Percentiles rank a stretch among this genome's conserved stretches.
phyloP scores from a whole-genome alignment of 2,888 invertebrate species.

The Cryptosula pallasiana region DNA sequence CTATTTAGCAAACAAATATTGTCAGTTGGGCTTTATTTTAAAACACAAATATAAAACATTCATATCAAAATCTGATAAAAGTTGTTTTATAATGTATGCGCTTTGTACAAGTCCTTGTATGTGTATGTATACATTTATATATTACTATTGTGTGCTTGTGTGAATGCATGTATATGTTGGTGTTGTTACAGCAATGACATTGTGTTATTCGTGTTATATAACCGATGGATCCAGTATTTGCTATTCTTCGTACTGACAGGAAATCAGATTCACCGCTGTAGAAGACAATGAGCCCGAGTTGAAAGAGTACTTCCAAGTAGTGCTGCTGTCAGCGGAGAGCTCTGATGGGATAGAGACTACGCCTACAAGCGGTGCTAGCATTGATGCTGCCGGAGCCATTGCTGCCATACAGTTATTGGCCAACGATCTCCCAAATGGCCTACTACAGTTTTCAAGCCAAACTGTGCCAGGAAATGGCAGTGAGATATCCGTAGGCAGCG shows the following conservation, averaged over 20 bases:
- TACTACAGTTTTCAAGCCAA: constrained; percentile 42
- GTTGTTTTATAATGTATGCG: too few relatives aligned
- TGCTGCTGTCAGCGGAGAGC: constrained; percentile 34
- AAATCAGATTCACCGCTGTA: constrained; percentile 34
- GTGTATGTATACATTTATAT: too few relatives aligned
- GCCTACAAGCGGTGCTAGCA: constrained; percentile 48
- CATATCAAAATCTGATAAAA: too few relatives aligned
- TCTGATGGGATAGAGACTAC: constrained; percentile 44
- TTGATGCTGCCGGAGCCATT: constrained; percentile 32
- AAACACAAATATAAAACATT: too few relatives aligned
- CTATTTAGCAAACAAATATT: too few relatives aligned
- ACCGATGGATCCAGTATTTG: too few relatives aligned
- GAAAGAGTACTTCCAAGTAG: constrained; percentile 39
- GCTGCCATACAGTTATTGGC: constrained; percentile 36
- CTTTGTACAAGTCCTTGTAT: too few relatives aligned
- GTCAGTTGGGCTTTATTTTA: too few relatives aligned
- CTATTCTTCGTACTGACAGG: constrained; percentile 32
- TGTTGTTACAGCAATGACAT: too few relatives aligned
- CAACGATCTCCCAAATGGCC: constrained; percentile 46
- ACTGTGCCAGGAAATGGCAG: neutral
- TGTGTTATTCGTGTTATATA: too few relatives aligned
- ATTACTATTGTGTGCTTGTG: too few relatives aligned
- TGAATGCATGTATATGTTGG: too few relatives aligned
- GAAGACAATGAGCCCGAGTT: constrained; percentile 45
- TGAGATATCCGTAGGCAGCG: neutral